phyloP scores from a whole-genome alignment of 2,888 invertebrate genomes.

The Leptopterna dolabrata region DNA sequence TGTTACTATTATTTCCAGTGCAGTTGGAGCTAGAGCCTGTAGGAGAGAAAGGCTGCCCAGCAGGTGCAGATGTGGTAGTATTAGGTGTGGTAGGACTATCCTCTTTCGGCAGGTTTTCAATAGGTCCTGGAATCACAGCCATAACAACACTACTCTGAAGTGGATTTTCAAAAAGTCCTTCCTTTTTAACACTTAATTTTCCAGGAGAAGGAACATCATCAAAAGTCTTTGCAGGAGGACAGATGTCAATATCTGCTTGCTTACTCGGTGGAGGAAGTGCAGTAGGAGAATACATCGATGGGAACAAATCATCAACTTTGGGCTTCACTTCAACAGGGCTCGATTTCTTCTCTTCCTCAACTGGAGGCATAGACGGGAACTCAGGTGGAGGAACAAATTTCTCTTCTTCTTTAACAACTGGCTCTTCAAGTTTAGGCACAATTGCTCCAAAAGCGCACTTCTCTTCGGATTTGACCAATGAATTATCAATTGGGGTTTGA shows the following conservation, averaged over 20 bases:
- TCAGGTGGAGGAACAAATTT: conserved; percentile 39
- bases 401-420: conserved; percentile 49
- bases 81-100: conserved; percentile 56
- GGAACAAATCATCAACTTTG: conserved; percentile 61
- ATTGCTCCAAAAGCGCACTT: conserved; percentile 28
- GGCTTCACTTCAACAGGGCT: conserved; percentile 57
- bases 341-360: conserved; percentile 54
- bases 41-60: conserved; percentile 50
- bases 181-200: conserved; percentile 62
- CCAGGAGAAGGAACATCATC: conserved; percentile 62
- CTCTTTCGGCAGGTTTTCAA: conserved; percentile 62
- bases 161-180: conserved; percentile 61
- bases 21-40: conserved; percentile 17
- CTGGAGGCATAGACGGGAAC: conserved; percentile 14
- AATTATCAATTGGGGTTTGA: background rate
- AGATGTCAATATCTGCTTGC: conserved; percentile 52
- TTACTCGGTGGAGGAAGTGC: conserved; percentile 53
- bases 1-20: conserved; percentile 38
- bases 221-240: conserved; percentile 60
- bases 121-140: conserved; percentile 59
- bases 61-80: conserved; percentile 7
- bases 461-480: conserved; percentile 56
- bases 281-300: conserved; percentile 56
- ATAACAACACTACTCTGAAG: conserved; percentile 60
- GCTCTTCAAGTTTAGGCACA: conserved; percentile 52